Evolutionary conservation across 2,888 invertebrate genomes (phyloP).

Genomic region (Plusia festucae): DNA sequence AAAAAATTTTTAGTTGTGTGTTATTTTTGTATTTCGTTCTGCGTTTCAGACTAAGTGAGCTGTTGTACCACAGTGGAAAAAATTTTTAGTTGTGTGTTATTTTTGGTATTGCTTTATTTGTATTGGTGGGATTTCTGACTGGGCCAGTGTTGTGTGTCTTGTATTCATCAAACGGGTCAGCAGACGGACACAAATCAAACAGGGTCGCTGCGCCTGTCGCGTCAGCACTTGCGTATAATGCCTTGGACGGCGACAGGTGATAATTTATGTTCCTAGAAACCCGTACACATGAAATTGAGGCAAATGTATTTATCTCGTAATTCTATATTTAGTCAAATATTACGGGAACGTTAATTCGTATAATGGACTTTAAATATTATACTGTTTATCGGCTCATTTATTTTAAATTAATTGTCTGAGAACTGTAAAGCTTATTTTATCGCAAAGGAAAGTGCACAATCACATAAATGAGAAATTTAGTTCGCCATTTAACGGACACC

Average conservation of each 20-base stretch:
- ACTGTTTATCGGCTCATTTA: not conserved
- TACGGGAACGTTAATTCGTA: not conserved
- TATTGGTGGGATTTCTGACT: slow-evolving; percentile 27
- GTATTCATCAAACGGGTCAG: slow-evolving; percentile 56
- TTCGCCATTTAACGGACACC: not conserved
- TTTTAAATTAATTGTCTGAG: not conserved
- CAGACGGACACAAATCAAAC: slow-evolving; percentile 62
- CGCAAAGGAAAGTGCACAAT: slow-evolving; percentile 12
- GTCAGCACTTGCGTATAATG: slow-evolving; percentile 59
- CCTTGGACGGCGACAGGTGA: slow-evolving; percentile 58
- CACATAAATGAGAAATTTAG: slow-evolving; percentile 1
- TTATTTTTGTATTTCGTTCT: too few relatives aligned
- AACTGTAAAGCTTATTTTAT: not conserved
- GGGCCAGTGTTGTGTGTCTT: slow-evolving; percentile 40
- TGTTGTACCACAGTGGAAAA: slow-evolving; percentile 18
- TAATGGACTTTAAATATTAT: not conserved
- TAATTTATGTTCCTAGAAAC: slow-evolving; percentile 51
- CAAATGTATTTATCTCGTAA: not conserved
- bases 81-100: slow-evolving; percentile 41
- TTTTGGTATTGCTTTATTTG: slow-evolving; percentile 45
- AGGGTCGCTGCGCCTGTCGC: slow-evolving; percentile 54
- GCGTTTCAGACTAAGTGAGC: slow-evolving; percentile 28
- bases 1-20: slow-evolving; percentile 34
- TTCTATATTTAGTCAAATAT: not conserved
- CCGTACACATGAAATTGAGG: not conserved